Conservation (phyloP, 2,113 vertebrate species). For the Dipodomys merriami region DNA sequence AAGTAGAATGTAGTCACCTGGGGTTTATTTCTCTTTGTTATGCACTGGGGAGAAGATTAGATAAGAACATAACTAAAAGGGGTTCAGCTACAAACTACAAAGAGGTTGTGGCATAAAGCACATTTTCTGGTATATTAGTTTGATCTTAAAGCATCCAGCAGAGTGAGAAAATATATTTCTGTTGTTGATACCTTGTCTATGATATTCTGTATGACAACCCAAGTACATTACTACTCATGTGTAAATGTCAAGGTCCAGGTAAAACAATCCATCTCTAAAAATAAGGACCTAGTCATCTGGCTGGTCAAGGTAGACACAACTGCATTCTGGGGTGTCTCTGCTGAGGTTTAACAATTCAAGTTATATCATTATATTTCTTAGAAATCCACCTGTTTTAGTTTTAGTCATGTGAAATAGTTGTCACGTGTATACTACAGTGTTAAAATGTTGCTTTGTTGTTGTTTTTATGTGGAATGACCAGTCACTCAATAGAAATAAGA, state of each 20-base stretch:
- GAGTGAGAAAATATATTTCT: background rate
- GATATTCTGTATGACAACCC: background rate
- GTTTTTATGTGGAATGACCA: background rate
- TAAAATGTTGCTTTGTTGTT: background rate
- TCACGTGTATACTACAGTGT: background rate
- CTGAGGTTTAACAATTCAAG: background rate
- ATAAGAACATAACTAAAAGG: background rate
- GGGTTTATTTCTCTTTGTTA: background rate
- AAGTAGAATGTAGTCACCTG: background rate
- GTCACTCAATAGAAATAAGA: background rate
- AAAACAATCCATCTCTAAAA: background rate
- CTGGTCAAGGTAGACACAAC: background rate
- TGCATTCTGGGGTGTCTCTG: background rate
- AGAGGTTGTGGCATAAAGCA: background rate
- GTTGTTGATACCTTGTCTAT: background rate
- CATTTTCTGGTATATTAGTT: background rate
- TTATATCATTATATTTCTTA: background rate
- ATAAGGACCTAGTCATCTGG: background rate
- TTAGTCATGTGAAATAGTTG: background rate
- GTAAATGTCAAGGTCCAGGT: background rate
- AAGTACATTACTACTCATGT: background rate
- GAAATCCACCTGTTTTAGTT: background rate
- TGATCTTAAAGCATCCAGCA: background rate
- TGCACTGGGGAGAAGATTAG: background rate
- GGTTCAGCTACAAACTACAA: background rate